These are phyloP conservation scores for Stenoptilia bipunctidactyla DNA, from an alignment of 2,888 invertebrate genomes.

Conservation along the genomic window DNA sequence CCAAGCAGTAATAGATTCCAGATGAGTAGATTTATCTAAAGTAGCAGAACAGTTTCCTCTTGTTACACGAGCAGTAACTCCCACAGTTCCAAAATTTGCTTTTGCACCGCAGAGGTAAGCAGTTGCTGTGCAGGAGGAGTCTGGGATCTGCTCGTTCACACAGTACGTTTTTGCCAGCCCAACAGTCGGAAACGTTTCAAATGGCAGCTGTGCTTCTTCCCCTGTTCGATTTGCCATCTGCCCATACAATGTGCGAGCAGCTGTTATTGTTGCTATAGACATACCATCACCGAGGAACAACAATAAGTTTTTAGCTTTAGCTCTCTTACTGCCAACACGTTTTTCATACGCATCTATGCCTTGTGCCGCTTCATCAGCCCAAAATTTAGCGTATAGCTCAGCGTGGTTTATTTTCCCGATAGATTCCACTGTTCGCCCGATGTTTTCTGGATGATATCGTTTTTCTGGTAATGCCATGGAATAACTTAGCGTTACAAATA, in stretches of 20 bases:
- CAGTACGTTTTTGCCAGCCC: constrained; percentile 75
- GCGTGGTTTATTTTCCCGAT: not conserved
- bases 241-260: constrained; percentile 74
- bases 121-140: constrained; percentile 79
- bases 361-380: constrained; percentile 73
- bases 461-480: not conserved
- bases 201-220: constrained; percentile 70
- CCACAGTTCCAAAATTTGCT: constrained; percentile 72
- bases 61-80: constrained; percentile 73
- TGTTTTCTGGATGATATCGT: not conserved
- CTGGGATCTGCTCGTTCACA: constrained; percentile 73
- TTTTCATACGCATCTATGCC: constrained; percentile 77
- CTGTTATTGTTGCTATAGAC: constrained; percentile 77
- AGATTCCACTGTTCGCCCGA: not conserved
- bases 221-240: constrained; percentile 66
- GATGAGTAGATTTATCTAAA: constrained; percentile 56
- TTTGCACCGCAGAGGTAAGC: constrained; percentile 78
- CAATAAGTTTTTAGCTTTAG: constrained; percentile 66
- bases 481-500: too few species aligned
- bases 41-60: constrained; percentile 71
- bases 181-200: constrained; percentile 73
- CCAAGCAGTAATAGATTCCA: constrained; percentile 76
- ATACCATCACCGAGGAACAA: constrained; percentile 83
- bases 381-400: constrained; percentile 22
- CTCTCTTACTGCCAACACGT: constrained; percentile 54